Conservation (phyloP, 2,797 vertebrate genomes). For the Darevskia nairensis region DNA sequence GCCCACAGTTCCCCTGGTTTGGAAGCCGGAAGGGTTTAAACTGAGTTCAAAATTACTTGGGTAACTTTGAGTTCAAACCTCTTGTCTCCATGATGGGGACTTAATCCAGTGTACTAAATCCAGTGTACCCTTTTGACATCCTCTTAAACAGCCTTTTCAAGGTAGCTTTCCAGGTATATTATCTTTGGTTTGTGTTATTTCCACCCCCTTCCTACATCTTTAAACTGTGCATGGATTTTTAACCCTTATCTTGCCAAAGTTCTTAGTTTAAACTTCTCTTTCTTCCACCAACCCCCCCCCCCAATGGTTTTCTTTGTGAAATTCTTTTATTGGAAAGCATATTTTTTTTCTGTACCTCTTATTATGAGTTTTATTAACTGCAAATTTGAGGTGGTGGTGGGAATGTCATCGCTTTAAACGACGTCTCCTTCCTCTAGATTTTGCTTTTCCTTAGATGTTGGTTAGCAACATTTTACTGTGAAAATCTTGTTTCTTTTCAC, state of each 20-base stretch:
- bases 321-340: slow-evolving; percentile 35
- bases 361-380: slow-evolving; percentile 50
- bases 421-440: slow-evolving; percentile 6
- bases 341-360: slow-evolving; percentile 47
- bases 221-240: slow-evolving; percentile 9
- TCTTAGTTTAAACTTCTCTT: slow-evolving; percentile 30
- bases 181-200: neutral
- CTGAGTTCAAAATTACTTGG: neutral
- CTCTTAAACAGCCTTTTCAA: fast-evolving
- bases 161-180: slow-evolving; percentile 24
- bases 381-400: slow-evolving; percentile 36
- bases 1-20: neutral
- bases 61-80: too few relatives aligned
- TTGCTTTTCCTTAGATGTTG: slow-evolving; percentile 66
- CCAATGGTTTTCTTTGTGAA: neutral
- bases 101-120: neutral
- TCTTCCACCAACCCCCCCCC: neutral
- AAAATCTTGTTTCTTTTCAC: slow-evolving; percentile 57
- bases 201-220: neutral
- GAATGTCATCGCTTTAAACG: slow-evolving; percentile 5
- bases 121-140: neutral
- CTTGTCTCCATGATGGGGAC: neutral
- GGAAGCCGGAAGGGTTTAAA: neutral
- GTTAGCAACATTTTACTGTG: slow-evolving; percentile 77
- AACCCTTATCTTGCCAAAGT: neutral